Base-by-base conservation (phyloP, 2,797 vertebrate genomes). In the Tinamus major region DNA sequence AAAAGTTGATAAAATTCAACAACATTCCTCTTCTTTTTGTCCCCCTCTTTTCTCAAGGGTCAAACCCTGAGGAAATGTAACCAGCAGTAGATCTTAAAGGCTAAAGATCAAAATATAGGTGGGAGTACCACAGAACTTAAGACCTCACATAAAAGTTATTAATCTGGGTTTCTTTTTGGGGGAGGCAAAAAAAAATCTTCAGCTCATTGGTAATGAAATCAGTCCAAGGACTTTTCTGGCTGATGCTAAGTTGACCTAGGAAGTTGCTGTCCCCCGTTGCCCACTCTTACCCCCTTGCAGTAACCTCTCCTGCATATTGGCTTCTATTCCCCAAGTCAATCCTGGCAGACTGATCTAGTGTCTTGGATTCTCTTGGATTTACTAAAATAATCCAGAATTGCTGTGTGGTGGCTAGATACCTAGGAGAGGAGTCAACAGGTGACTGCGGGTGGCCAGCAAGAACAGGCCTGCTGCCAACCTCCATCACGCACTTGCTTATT, bases 31-130 rank as follows among this genome's bases (percentile, higher is more conserved):
- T 64, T 5, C 1, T 46, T 62, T 56, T 19, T n/a, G 14, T 62
- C 42, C 16, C 63, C 62, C 74, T 33, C 1, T 13, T 31, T 33
- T 44, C 3, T 0, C 1, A 0, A 1, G 0, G 59, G 35, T 55
- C 55, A 3, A 1, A 0, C 5, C 64, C 42, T 37, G 16, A 58
- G 35, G 26, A 62, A 65, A 31, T 0, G 1, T 58, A 39, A 27
- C 49, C 33, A 20, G 49, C 31, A 10, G 5, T 16, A 61, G n/a
- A 14, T 53, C 0, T 0, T 16, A 16, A 26, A 67, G 61, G 37
- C 4, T 2, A 5, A 49, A 49, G 9, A 1, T 6, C 64, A 63
- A 77, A 82, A 21, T 41, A 27, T 48, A 46, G 35, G 59, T 9
- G 19, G 8, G 42, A 79, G 41, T 42, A 74, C 61, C 41, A 17